Base-by-base conservation (phyloP, 2,888 invertebrate genomes). In the Augochlorella aurata region DNA sequence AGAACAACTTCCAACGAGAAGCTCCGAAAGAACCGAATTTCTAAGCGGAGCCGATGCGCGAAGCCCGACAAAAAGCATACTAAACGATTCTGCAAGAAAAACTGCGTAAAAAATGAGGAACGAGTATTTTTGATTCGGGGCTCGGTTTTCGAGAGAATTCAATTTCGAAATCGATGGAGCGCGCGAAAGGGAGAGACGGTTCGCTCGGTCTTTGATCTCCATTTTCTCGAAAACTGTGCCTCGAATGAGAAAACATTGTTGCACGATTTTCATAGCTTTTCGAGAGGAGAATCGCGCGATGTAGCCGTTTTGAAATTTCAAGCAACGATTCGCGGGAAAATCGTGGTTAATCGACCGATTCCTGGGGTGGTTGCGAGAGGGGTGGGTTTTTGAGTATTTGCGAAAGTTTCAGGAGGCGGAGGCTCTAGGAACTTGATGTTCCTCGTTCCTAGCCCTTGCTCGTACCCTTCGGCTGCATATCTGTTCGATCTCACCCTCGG, bases 361-460 rank as follows among this genome's bases (percentile, higher is more conserved):
- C 47, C 10, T 10, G 47, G 47, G 10, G 2, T 47, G 47, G 1
- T 47, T 10, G 47, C 54, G 78, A 77, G 79, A 77, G 69, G 73
- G 74, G 74, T 79, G 68, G 66, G 74, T 77, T 85, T 76, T 44
- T 16, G 47, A 58, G 77, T 74, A 77, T 77, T 71, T 44, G 52
- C 18, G 50, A 54, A 85, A 87, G 81, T 83, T 81, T 5, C 66
- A 82, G 77, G 85, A 82, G 73, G 76, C 77, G 79, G 82, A 73
- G 70, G 75, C 81, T 79, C 74, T 54, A 61, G 71, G 81, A 87
- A 87, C 87, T 87, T 85, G 79, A 70, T 73, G 79, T 73, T 81
- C 72, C 82, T 84, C 61, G 61, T 80, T 79, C 75, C 52, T 54
- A 58, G 49, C 65, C 66, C 69, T 68, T 77, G 75, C 70, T 79